Base-by-base conservation (phyloP, 2,888 invertebrate species). In the Caenorhabditis macrosperma region DNA sequence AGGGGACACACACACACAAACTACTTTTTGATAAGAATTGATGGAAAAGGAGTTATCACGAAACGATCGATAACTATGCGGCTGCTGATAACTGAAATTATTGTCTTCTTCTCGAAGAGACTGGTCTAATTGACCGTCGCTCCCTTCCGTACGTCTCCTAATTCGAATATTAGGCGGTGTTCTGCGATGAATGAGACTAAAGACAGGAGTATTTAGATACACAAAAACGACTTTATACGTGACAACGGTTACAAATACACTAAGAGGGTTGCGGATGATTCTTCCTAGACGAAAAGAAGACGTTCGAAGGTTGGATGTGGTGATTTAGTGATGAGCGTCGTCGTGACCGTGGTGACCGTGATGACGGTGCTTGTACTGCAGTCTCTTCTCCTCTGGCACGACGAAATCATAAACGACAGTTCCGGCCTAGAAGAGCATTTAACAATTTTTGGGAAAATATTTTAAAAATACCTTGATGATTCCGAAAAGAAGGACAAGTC, bases 351-450 rank as follows among this genome's bases (percentile, higher is more conserved):
- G 84, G 41, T 78, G 74, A 15, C 82, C 80, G 54, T 87, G 82
- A 38, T 83, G 71, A 44, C 85, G 82, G 72, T 86, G 82, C 77
- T 88, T 88, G 81, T 86, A 86, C 48, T 86, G 81, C 17, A 88
- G 84, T 35, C 88, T 74, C 57, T 88, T 83, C 68, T 83, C 76
- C 67, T 88, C 88, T 22, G 88, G 88, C n/a, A 86, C 82, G 7
- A 82, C 57, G 20, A 80, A 67, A 63, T 87, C 87, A 77, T 88
- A 88, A 24, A 63, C 59, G 59, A 87, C 76, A 9, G 81, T 80
- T 60, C 85, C 83, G 54, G 81, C 74, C 72, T 78, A 48, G 28
- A 78, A 41, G 20, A 30, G n/a, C n/a, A n/a, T n/a, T n/a, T 48
- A 28, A n/a, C 35, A 1, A 3, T 33, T 26, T 59, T 69, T 46